These are phyloP conservation scores for Drosophila auraria DNA, from an alignment of 1,140 invertebrate genomes.

Conservation along the genomic window DNA sequence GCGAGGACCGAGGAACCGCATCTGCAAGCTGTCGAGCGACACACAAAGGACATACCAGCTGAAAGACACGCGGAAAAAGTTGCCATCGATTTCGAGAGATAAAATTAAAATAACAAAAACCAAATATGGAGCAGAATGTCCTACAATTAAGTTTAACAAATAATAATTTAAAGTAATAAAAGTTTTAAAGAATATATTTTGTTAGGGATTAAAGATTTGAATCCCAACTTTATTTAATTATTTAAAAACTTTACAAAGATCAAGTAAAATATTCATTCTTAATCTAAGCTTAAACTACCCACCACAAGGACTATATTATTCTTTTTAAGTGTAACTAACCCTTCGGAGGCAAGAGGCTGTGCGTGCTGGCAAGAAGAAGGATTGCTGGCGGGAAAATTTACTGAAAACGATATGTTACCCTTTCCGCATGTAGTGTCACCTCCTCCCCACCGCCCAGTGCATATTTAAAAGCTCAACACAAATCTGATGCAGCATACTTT, in stretches of 20 bases:
- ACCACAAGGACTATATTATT: background rate
- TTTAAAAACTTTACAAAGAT: constrained; percentile 2
- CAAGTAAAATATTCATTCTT: background rate
- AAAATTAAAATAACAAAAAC: too few relatives aligned
- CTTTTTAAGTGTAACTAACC: background rate
- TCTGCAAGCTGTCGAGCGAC: constrained; percentile 34
- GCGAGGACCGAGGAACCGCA: constrained; percentile 56
- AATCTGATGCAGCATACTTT: constrained; percentile 39
- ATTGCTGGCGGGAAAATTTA: constrained; percentile 40
- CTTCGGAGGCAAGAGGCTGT: constrained; percentile 20
- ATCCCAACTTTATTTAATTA: background rate
- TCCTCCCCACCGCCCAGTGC: constrained; percentile 21
- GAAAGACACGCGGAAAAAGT: constrained; percentile 41
- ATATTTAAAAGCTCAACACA: constrained; percentile 28
- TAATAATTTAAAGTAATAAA: background rate
- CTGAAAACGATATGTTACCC: constrained; percentile 47
- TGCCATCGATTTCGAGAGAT: constrained; percentile 3
- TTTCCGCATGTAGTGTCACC: constrained; percentile 8
- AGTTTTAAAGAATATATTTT: background rate
- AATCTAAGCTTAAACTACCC: background rate
- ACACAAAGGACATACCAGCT: constrained; percentile 14
- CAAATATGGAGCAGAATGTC: background rate
- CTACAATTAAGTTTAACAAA: too few relatives aligned
- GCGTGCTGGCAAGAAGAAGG: constrained; percentile 36
- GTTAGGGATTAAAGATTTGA: background rate